Conservation (phyloP, 2,888 invertebrate genomes). For the Neocrepidodera transversa region DNA sequence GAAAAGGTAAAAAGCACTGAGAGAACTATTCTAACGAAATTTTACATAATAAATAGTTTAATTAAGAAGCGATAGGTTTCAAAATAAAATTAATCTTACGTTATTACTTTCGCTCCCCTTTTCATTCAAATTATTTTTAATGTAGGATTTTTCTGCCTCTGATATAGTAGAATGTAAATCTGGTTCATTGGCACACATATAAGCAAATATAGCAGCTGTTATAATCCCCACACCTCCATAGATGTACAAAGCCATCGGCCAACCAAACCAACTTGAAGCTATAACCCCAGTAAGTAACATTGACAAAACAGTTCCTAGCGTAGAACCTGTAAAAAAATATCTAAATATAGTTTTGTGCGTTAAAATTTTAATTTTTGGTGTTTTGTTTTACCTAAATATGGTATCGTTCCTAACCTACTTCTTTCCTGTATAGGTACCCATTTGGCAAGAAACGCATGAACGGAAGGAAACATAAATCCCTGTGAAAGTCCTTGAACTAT, state of each 20-base stretch:
- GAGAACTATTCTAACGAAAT: too few species aligned
- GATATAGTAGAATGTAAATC: slow-evolving; percentile 67
- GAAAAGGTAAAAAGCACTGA: too few species aligned
- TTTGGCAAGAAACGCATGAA: slow-evolving; percentile 76
- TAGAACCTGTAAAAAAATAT: neutral
- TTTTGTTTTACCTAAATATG: slow-evolving; percentile 66
- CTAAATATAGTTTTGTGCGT: too few species aligned
- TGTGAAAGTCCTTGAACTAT: slow-evolving; percentile 77
- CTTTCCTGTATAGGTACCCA: slow-evolving; percentile 77
- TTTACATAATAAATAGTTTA: too few species aligned
- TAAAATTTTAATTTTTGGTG: too few species aligned
- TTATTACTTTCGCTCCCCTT: slow-evolving; percentile 21
- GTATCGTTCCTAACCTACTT: slow-evolving; percentile 71
- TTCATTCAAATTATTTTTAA: slow-evolving; percentile 59
- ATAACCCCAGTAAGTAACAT: slow-evolving; percentile 75
- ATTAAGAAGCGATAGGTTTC: too few species aligned
- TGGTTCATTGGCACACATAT: slow-evolving; percentile 73
- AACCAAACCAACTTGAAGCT: slow-evolving; percentile 72
- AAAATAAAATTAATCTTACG: slow-evolving; percentile 14
- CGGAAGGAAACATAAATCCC: slow-evolving; percentile 74
- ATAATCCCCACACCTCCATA: slow-evolving; percentile 70
- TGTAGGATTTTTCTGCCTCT: slow-evolving; percentile 69
- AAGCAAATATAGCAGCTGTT: slow-evolving; percentile 68
- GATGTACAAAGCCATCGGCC: slow-evolving; percentile 80
- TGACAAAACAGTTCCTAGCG: slow-evolving; percentile 54